phyloP scores from a whole-genome alignment of 2,888 invertebrate genomes.

The Dioctria rufipes region DNA sequence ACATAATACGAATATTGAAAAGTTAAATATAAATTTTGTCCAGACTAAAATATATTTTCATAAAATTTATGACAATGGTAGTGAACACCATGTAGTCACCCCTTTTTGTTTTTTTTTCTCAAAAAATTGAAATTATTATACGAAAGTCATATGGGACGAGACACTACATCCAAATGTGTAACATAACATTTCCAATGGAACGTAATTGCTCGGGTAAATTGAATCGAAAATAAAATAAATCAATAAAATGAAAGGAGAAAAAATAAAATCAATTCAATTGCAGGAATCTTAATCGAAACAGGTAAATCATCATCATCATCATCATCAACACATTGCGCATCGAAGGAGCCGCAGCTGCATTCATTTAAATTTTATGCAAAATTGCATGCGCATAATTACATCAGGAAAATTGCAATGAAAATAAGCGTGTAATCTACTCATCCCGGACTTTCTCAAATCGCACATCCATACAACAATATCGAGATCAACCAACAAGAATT shows the following conservation, averaged over 20 bases:
- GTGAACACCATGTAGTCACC: too few species aligned
- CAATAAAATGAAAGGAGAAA: conserved; percentile 3
- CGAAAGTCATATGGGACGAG: too few species aligned
- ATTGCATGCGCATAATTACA: conserved; percentile 38
- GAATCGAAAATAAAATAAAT: conserved; percentile 21
- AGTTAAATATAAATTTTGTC: too few species aligned
- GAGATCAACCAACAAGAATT: conserved; percentile 11
- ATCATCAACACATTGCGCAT: neutral
- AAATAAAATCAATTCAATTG: conserved; percentile 4
- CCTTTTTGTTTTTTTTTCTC: too few species aligned
- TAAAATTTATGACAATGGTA: too few species aligned
- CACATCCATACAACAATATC: conserved; percentile 2
- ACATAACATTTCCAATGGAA: too few species aligned
- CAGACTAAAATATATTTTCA: too few species aligned
- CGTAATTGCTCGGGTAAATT: conserved; percentile 4
- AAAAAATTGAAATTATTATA: too few species aligned
- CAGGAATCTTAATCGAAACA: conserved; percentile 40
- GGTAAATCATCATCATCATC: conserved; percentile 10
- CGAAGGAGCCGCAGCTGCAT: conserved; percentile 22
- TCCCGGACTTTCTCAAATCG: conserved; percentile 13
- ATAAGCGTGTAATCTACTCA: conserved; percentile 7
- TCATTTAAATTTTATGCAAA: neutral
- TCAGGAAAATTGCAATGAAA: conserved; percentile 24
- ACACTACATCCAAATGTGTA: too few species aligned
- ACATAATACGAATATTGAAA: too few species aligned